Evolutionary conservation across 2,113 vertebrate genomes (phyloP).

Genomic region (Centrocercus urophasianus): DNA sequence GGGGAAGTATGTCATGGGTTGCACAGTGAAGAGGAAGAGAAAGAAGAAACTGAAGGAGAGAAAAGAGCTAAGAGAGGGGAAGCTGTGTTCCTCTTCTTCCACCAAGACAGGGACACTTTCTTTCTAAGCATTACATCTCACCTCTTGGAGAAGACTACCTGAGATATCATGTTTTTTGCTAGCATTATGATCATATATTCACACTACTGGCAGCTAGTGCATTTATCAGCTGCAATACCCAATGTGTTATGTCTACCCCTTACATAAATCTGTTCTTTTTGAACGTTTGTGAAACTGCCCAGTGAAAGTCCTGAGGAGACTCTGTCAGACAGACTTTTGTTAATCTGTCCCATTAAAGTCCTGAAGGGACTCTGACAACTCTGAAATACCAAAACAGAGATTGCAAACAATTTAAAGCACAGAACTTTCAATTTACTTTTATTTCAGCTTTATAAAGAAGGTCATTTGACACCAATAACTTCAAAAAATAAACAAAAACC

Average conservation of each 20-base stretch:
- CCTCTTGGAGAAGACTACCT: too few species aligned
- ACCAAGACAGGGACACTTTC: too few species aligned
- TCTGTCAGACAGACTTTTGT: not conserved
- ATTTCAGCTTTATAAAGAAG: conserved; percentile 47
- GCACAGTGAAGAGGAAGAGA: too few species aligned
- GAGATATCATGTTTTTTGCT: not conserved
- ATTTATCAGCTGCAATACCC: not conserved
- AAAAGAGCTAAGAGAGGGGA: too few species aligned
- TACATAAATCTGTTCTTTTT: not conserved
- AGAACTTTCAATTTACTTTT: conserved; percentile 29
- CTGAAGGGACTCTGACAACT: not conserved
- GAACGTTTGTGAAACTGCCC: not conserved
- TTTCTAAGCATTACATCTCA: too few species aligned
- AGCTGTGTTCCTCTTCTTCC: too few species aligned
- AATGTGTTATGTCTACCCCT: not conserved
- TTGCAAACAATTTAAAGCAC: not conserved
- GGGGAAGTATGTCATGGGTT: too few species aligned
- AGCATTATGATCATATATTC: not conserved
- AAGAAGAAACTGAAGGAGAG: too few species aligned
- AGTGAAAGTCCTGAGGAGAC: not conserved
- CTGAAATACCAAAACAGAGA: not conserved
- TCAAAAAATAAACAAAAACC: conserved; percentile 14
- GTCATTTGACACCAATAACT: conserved; percentile 41
- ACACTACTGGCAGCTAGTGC: not conserved
- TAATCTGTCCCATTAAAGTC: too few species aligned